phyloP scores from a whole-genome alignment of 2,797 vertebrate species.

The Anguilla marmorata region DNA sequence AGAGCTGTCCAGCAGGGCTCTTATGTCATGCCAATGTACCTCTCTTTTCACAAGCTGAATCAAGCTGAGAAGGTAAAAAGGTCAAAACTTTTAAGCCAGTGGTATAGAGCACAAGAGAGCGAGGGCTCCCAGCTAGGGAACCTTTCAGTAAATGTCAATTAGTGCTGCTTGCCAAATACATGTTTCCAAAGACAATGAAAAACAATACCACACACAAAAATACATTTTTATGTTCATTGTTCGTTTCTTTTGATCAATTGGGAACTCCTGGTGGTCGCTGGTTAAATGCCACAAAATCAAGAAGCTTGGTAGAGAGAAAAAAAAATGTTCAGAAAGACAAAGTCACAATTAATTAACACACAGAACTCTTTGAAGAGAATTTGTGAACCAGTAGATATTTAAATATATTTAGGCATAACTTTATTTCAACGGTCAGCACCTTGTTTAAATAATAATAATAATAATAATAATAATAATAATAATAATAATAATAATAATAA shows the following conservation, averaged over 20 bases:
- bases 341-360: background rate
- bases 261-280: too few relatives aligned
- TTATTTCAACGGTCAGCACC: too few relatives aligned
- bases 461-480: too few relatives aligned
- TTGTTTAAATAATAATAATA: too few relatives aligned
- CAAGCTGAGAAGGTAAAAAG: conserved; percentile 32
- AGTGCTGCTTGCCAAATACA: conserved; percentile 36
- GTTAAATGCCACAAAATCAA: background rate
- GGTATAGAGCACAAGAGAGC: background rate
- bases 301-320: background rate
- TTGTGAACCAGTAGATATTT: background rate
- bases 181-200: background rate
- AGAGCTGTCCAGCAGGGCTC: conserved; percentile 10
- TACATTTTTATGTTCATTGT: background rate
- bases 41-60: conserved; percentile 27
- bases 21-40: conserved; percentile 18
- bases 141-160: conserved; percentile 43
- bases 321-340: background rate
- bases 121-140: background rate
- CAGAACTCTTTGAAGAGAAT: background rate
- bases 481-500: too few relatives aligned
- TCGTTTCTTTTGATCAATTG: background rate
- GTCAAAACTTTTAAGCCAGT: conserved; percentile 21
- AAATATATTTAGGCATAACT: background rate
- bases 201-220: background rate